These are phyloP conservation scores for Solen grandis DNA, from an alignment of 1,140 invertebrate genomes.

Conservation along the genomic window DNA sequence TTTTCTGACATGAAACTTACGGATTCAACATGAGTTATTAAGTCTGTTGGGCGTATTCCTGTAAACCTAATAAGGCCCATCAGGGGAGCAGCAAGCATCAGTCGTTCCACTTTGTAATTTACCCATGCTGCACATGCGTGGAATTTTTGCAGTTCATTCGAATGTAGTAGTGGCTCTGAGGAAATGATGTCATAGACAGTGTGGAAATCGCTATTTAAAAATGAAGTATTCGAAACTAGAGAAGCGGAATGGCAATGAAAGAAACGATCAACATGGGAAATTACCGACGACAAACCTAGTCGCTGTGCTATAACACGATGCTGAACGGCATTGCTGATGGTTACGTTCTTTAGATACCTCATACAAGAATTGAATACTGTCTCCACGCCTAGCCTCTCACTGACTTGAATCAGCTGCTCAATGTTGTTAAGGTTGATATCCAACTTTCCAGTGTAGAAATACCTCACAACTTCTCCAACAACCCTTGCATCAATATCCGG, in stretches of 20 bases:
- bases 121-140: slow-evolving; percentile 44
- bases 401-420: slow-evolving; percentile 28
- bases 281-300: background rate
- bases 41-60: slow-evolving; percentile 21
- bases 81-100: slow-evolving; percentile 10
- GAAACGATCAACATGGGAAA: slow-evolving; percentile 7
- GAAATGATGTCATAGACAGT: slow-evolving; percentile 41
- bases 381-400: slow-evolving; percentile 9
- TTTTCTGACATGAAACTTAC: slow-evolving; percentile 23
- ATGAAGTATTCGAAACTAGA: background rate
- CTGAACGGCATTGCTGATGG: slow-evolving; percentile 8
- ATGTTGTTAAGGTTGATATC: slow-evolving; percentile 17
- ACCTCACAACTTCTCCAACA: slow-evolving; percentile 21
- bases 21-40: slow-evolving; percentile 31
- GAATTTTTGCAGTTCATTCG: slow-evolving; percentile 40
- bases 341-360: slow-evolving; percentile 5
- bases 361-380: slow-evolving; percentile 14
- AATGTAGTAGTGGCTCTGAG: background rate
- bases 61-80: slow-evolving; percentile 30
- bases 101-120: slow-evolving; percentile 4
- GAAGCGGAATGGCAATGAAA: slow-evolving; percentile 4
- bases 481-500: slow-evolving; percentile 18
- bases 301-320: slow-evolving; percentile 5
- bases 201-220: slow-evolving; percentile 17
- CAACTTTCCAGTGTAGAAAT: slow-evolving; percentile 38